Evolutionary conservation across 2,888 invertebrate species (phyloP), one percentile per base, ranked within the genome.

Genomic region (Rhimphoctona megacephalus): DNA sequence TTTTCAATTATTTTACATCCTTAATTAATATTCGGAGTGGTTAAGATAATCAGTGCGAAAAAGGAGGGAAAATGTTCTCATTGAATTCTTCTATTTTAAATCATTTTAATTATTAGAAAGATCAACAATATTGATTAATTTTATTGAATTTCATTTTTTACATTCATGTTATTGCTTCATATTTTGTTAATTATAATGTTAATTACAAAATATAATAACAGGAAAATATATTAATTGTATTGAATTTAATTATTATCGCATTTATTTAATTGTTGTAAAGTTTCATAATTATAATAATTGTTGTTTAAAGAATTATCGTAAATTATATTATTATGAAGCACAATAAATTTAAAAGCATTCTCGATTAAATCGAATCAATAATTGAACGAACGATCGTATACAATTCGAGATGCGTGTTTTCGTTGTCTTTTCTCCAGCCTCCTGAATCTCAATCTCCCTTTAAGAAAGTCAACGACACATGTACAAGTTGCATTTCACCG

Each of bases 391-490:
- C 61, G 43, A 76, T 73, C 36, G 36, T 49, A 30, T n/a, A 33
- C 52, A 52, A 30, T 30, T 61, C 30, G 61, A 61, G 7, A 54
- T 69, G 70, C 70, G 69, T 70, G 17, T 70, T 69, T 70, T 70
- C 57, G 66, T 69, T 67, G 70, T 79, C 39, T 19, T 66, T 70
- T 3, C 19, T 39, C 52, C 36, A 49, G 36, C 52, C 36, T 22
- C 64, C 30, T 43, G 39, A 19, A 36, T 69, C 80, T 49, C 80
- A 61, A 61, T 72, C 66, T 81, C 66, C 57, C 49, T 64, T 57
- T 69, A 64, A 79, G 81, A 79, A 79, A 85, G 85, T 85, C 82
- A 82, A 85, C 85, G 85, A 85, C 82, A 46, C 76, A 61, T 61
- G 61, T 30, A 54, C 80, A 49, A 70, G 85, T 73, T 78, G 78